These are phyloP conservation scores for Diloba caeruleocephala DNA, from an alignment of 2,888 invertebrate genomes.

Conservation along the genomic window DNA sequence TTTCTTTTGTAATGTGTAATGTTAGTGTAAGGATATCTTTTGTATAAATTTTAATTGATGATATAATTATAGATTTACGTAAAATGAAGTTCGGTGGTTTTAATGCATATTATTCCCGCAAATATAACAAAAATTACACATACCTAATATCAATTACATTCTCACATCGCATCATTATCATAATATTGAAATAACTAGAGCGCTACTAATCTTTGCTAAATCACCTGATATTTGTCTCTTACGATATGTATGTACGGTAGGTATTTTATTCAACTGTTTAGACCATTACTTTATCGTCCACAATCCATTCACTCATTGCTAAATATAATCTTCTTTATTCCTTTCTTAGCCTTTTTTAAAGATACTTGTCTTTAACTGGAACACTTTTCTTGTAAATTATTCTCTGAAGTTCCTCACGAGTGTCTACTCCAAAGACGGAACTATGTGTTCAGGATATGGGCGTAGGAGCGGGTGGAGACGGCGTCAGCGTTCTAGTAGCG, in stretches of 20 bases:
- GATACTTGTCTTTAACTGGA: background rate
- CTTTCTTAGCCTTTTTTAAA: background rate
- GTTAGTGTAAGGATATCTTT: constrained; percentile 15
- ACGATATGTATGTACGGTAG: too few species aligned
- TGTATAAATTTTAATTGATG: constrained; percentile 19
- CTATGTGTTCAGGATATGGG: constrained; percentile 70
- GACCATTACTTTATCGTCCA: too few species aligned
- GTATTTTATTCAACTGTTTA: too few species aligned
- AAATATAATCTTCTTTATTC: background rate
- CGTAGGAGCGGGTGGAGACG: constrained; percentile 69
- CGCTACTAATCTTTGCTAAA: too few species aligned
- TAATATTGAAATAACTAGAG: too few species aligned
- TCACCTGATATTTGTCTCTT: too few species aligned
- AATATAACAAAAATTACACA: too few species aligned
- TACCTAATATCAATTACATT: too few species aligned
- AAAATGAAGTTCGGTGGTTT: constrained; percentile 29
- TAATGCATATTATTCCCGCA: constrained; percentile 20
- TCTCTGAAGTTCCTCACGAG: constrained; percentile 1
- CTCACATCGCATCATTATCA: constrained; percentile 13
- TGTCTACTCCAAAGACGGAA: constrained; percentile 19
- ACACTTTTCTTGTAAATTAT: background rate
- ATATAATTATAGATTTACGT: constrained; percentile 26
- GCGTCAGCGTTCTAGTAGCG: constrained; percentile 90
- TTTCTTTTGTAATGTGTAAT: constrained; percentile 13
- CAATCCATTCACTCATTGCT: background rate